Evolutionary conservation across 2,113 vertebrate genomes (phyloP), one percentile per base, ranked within the genome.

Genomic region (Leucopternis melanops): DNA sequence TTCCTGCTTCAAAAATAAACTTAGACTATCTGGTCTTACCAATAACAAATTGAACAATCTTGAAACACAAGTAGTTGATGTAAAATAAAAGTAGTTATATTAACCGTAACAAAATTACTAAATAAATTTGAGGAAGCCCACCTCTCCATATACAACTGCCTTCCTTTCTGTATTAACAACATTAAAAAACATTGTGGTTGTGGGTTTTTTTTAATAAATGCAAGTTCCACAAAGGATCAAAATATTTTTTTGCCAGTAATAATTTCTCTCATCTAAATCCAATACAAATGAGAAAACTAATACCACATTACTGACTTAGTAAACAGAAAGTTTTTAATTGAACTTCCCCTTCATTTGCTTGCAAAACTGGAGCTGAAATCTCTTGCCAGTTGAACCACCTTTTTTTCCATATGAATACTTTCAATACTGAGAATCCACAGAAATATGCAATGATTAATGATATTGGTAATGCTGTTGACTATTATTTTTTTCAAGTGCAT

Each of bases 331-430:
- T 52, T 86, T 83, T 69, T 65, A 77, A 84, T 42, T 87, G 57
- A 84, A 90, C 63, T 88, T 90, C 45, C 55, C 31, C 26, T 84
- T 87, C 78, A 92, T 90, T 94, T 93, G 70, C 50, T 93, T 94
- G 65, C 52, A 84, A 90, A 93, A 71, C 31, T 0, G 34, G 36
- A 81, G 78, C 23, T 74, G 78, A 94, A 93, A 50, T 66, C 66
- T 90, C 66, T n/a, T 90, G 52, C 55, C 42, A 78, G 66, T 44
- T 90, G 81, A 85, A 58, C 15, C 36, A 71, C 17, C 27, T 52
- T 36, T 65, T 63, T 88, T 82, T 86, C 66, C 27, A 42, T 34
- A 66, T 32, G 21, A 73, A 31, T 79, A 66, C 12, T 74, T 74
- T 81, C 86, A 94, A 75, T 61, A 66, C 31, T 40, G 26, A 81